Percentiles rank a stretch among this genome's conserved stretches.
phyloP scores from a whole-genome alignment of 1,140 invertebrate genomes.

The Drosophila lini region DNA sequence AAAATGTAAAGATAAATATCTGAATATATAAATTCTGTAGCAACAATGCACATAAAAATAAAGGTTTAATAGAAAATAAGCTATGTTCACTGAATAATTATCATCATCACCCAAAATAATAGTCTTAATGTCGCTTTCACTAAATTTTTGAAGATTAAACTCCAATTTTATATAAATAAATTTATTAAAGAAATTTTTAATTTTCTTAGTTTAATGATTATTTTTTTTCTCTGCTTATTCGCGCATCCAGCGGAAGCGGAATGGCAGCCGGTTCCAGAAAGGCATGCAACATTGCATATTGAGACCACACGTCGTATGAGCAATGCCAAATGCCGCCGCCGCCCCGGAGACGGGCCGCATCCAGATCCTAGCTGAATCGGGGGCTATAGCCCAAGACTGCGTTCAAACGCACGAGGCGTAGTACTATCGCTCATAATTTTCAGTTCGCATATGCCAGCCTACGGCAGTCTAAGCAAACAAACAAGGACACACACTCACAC shows the following conservation, averaged over 20 bases:
- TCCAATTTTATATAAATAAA: neutral
- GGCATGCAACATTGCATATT: slow-evolving; percentile 80
- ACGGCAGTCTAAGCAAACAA: slow-evolving; percentile 45
- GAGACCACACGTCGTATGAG: slow-evolving; percentile 75
- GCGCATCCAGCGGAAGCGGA: slow-evolving; percentile 30
- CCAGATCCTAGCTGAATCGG: slow-evolving; percentile 14
- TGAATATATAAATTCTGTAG: neutral
- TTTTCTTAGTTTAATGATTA: neutral
- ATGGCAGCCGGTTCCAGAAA: slow-evolving; percentile 55
- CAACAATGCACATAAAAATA: too few relatives aligned
- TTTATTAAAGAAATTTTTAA: neutral
- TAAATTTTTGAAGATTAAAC: neutral
- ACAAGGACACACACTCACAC: slow-evolving; percentile 23
- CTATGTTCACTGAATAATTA: neutral
- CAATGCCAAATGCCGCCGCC: slow-evolving; percentile 66
- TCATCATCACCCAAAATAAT: too few relatives aligned
- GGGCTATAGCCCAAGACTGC: slow-evolving; percentile 28
- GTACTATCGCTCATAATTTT: slow-evolving; percentile 77
- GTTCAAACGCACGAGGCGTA: slow-evolving; percentile 36
- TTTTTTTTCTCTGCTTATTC: neutral
- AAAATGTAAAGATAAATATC: too few relatives aligned
- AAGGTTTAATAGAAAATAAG: too few relatives aligned
- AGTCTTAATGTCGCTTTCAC: too few relatives aligned
- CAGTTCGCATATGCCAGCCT: slow-evolving; percentile 68
- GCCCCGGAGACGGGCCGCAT: slow-evolving; percentile 6